Conservation (phyloP, 2,888 invertebrate genomes). For the Tenthredo amoena region DNA sequence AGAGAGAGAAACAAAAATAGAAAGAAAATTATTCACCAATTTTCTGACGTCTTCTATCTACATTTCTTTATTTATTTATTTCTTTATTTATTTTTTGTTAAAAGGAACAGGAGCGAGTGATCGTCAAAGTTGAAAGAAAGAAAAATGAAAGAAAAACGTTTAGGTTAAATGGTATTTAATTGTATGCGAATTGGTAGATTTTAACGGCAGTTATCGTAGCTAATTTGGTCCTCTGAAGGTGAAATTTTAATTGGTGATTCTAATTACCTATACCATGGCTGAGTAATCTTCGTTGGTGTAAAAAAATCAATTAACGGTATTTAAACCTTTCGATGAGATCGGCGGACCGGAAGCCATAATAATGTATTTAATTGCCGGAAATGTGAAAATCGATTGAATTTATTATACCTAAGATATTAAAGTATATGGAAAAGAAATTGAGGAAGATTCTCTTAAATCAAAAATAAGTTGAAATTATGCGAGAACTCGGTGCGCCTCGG, state of each 20-base stretch:
- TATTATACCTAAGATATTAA: background rate
- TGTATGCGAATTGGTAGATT: slow-evolving; percentile 4
- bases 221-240: slow-evolving; percentile 28
- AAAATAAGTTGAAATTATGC: background rate
- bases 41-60: background rate
- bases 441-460: background rate
- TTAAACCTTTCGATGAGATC: background rate
- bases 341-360: background rate
- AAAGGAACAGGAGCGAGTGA: too few species aligned
- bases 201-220: background rate
- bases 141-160: background rate
- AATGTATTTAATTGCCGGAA: background rate
- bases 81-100: background rate
- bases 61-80: background rate
- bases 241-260: slow-evolving; percentile 47
- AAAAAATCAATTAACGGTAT: background rate
- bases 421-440: background rate
- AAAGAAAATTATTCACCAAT: background rate
- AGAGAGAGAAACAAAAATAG: background rate
- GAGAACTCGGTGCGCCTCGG: background rate
- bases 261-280: slow-evolving; percentile 30
- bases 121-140: background rate
- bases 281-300: background rate
- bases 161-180: background rate
- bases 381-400: background rate